Evolutionary conservation across 2,888 invertebrate species (phyloP), one percentile per base, ranked within the genome.

Genomic region (Plebejus argus): DNA sequence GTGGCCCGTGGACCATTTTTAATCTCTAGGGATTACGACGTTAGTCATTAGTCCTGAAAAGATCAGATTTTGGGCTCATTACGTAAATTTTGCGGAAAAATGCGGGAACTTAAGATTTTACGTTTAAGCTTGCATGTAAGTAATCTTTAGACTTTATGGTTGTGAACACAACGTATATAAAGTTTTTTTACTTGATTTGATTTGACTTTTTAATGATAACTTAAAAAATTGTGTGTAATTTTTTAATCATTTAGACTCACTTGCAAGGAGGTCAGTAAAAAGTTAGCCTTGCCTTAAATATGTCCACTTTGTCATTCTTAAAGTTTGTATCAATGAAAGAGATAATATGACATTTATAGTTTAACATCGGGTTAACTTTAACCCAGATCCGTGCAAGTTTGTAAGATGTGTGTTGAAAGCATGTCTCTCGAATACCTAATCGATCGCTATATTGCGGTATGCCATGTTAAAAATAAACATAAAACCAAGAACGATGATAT

Each of bases 1-100:
- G 87, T 89, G 88, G 89, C 90, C 90, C 90, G 87, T 88, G 79
- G 87, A 88, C 86, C 83, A 89, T 89, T 90, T 90, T 85, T 91
- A 88, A 88, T 89, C 85, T 82, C 84, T 80, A 79, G 83, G 86
- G 88, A 90, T 89, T 89, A 88, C 89, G 90, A 88, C 85, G 85
- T 86, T 86, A 89, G 87, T 74, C 74, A 53, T 74, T 74, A 74
- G 53, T 53, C 74, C 74, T 74, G 18, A 10, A 45, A 74, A 74
- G 53, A 74, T 53, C 53, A 28, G 53, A 74, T 74, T 74, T 53
- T 74, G 28, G 53, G 74, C 53, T 74, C 74, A 74, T 74, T 74
- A 74, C 28, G 74, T 53, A 23, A 74, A 49, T 49, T 49, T 49
- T 49, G 18, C 74, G 53, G 12, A 23, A 18, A 74, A 45, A 45